Evolutionary conservation across 2,888 invertebrate species (phyloP), one percentile per base, ranked within the genome.

Genomic region (Melanostoma scalare): DNA sequence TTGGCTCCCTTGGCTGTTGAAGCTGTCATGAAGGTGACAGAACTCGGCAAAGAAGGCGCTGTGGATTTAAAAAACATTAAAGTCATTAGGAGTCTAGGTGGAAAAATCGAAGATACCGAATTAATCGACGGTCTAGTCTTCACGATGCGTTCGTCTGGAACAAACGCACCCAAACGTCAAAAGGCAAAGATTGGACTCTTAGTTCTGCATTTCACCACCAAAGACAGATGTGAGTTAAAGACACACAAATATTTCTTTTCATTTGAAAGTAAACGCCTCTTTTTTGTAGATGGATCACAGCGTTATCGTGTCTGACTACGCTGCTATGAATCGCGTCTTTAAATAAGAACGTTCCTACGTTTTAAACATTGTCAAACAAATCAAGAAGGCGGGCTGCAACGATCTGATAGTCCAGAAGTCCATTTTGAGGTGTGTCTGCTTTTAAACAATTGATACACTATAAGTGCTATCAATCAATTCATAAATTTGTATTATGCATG

Each of bases 171-270:
- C 0, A 96, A 95, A 88, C 95, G 96, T 77, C 99, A 99, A 91
- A 99, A 99, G 90, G 99, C 99, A 4, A 99, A 98, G 92, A 98
- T 99, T 91, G 99, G 97, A 79, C 94, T 99, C 10, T 86, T 99
- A 99, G 92, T 99, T 99, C 92, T 99, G 99, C 91, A 97, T 99
- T 91, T 99, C 99, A 9, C 97, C 99, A 67, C 99, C 99, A 5
- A 99, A 99, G 92, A 99, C 99, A 72, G 99, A 99, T 92, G 96
- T 96, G 90, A 93, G 94, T 92, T 33, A 9, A 31, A 6, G n/a
- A n/a, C n/a, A n/a, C n/a, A n/a, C n/a, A n/a, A n/a, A n/a, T n/a
- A n/a, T n/a, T n/a, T n/a, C n/a, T n/a, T n/a, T n/a, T n/a, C n/a
- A n/a, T n/a, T n/a, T n/a, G n/a, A n/a, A n/a, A n/a, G n/a, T n/a